Base-by-base conservation (phyloP, 2,888 invertebrate species). In the Dugesia japonica region DNA sequence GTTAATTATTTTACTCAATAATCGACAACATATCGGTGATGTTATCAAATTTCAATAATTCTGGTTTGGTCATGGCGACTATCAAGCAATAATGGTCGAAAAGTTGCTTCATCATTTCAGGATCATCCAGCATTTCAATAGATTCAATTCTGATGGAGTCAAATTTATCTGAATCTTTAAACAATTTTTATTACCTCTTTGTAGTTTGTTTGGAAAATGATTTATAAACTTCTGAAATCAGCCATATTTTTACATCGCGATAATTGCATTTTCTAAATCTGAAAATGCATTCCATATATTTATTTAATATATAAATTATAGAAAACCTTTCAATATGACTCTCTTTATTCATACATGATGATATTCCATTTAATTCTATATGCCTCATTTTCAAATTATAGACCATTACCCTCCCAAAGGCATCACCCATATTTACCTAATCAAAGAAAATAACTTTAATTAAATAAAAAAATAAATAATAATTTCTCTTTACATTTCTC, bases 111-210 rank as follows among this genome's bases (percentile, higher is more conserved):
- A 98, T 87, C 80, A 95, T 87, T 86, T 95, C 94, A 82, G 89
- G 88, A 86, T 97, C 95, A 86, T 98, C 98, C 81, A 98, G 87
- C 88, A 92, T 90, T 86, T 97, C 95, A 77, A 95, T 88, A 78
- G 88, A 88, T 84, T 93, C 93, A 77, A 92, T 91, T 81, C 94
- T 89, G 80, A 33, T n/a, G n/a, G n/a, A n/a, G n/a, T n/a, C n/a
- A n/a, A n/a, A n/a, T 13, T 13, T 38, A 38, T 38, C 38, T 9
- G 38, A 9, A 38, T 13, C 38, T 17, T 38, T 38, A 13, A n/a
- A n/a, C n/a, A 13, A 38, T 13, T 38, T 38, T 9, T 9, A 38
- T 38, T 38, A 13, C 38, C 13, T 38, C 38, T 38, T n/a, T n/a
- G n/a, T n/a, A 38, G 38, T 38, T 38, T 17, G 38, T 13, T 38